Conservation (phyloP, 2,888 invertebrate species). For the Drosophila peninsularis region DNA sequence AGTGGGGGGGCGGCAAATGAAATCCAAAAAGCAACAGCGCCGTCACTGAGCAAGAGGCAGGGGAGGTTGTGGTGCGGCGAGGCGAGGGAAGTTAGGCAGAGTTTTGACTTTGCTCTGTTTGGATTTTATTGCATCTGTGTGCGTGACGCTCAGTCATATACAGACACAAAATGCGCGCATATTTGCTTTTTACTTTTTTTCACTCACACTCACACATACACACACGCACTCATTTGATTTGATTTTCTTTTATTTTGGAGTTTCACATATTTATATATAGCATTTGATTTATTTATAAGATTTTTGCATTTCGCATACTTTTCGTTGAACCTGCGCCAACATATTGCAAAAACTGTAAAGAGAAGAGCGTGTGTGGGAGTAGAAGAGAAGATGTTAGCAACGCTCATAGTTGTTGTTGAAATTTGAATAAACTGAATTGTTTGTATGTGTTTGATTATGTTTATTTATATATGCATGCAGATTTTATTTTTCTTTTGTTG, state of each 20-base stretch:
- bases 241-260: slow-evolving; percentile 52
- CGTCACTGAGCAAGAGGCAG: slow-evolving; percentile 27
- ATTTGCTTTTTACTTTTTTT: slow-evolving; percentile 68
- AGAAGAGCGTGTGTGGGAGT: slow-evolving; percentile 41
- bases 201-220: slow-evolving; percentile 15
- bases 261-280: slow-evolving; percentile 58
- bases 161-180: slow-evolving; percentile 78
- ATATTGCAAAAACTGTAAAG: slow-evolving; percentile 70
- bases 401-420: slow-evolving; percentile 19
- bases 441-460: not conserved
- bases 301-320: slow-evolving; percentile 60
- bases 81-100: slow-evolving; percentile 6
- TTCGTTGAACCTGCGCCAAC: slow-evolving; percentile 75
- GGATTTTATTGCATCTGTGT: slow-evolving; percentile 71
- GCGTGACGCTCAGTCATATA: slow-evolving; percentile 65
- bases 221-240: slow-evolving; percentile 33
- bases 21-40: slow-evolving; percentile 77
- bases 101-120: slow-evolving; percentile 60
- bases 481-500: slow-evolving; percentile 15
- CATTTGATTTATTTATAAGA: slow-evolving; percentile 51
- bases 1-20: slow-evolving; percentile 45
- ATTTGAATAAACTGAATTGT: too few relatives aligned
- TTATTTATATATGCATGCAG: slow-evolving; percentile 8
- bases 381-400: slow-evolving; percentile 39
- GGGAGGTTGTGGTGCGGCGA: not conserved